Conservation (phyloP, 2,888 invertebrate species). For the Argynnis bischoffii region DNA sequence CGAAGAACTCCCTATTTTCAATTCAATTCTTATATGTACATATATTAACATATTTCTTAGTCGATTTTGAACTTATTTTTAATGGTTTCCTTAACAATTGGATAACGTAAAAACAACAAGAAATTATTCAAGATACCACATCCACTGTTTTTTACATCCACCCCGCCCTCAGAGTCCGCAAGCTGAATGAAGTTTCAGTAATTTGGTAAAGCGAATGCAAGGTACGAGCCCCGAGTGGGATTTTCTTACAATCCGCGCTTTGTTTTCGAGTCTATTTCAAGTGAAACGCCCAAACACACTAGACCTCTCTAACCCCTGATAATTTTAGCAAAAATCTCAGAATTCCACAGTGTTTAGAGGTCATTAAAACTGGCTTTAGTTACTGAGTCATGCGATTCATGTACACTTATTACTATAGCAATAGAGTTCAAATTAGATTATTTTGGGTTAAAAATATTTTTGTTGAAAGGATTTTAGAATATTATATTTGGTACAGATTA, state of each 20-base stretch:
- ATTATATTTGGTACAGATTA: slow-evolving; percentile 63
- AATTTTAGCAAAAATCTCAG: slow-evolving; percentile 25
- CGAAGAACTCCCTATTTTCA: no score
- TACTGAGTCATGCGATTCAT: slow-evolving; percentile 47
- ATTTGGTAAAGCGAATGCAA: slow-evolving; percentile 81
- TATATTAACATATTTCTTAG: no score
- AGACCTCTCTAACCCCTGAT: slow-evolving; percentile 33
- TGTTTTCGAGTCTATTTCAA: slow-evolving; percentile 71
- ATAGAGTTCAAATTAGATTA: slow-evolving; percentile 55
- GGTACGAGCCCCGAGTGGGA: slow-evolving; percentile 73
- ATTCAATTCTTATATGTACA: no score
- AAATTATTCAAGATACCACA: slow-evolving; percentile 12
- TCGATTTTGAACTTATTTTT: no score
- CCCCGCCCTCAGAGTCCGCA: slow-evolving; percentile 61
- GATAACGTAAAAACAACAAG: neutral
- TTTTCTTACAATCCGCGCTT: slow-evolving; percentile 78
- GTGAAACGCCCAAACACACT: slow-evolving; percentile 45
- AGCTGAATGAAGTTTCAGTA: slow-evolving; percentile 80
- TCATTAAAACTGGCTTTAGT: slow-evolving; percentile 56
- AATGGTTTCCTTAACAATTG: no score
- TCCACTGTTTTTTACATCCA: slow-evolving; percentile 36
- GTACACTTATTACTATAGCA: slow-evolving; percentile 46
- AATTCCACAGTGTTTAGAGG: slow-evolving; percentile 43
- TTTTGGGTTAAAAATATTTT: neutral
- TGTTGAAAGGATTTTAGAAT: slow-evolving; percentile 44